Conservation (phyloP, 2,113 vertebrate genomes). For the Acrocephalus kingi region DNA sequence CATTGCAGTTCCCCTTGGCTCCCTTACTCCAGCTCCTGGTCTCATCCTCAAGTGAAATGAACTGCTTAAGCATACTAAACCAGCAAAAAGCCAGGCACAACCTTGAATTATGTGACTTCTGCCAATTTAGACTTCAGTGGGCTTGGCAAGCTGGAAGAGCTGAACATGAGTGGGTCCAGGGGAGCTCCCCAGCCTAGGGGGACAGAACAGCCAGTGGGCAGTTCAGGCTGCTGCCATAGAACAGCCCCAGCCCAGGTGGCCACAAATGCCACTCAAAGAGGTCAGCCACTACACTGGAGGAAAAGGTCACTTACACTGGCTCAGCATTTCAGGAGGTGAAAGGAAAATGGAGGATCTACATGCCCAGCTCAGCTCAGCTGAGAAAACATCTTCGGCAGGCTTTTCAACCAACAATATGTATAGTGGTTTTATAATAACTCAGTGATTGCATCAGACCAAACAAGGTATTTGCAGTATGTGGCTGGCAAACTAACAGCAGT, state of each 20-base stretch:
- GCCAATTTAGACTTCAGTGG: neutral
- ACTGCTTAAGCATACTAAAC: neutral
- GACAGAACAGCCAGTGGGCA: fast-evolving
- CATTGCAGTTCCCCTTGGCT: fast-evolving
- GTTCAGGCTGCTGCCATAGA: neutral
- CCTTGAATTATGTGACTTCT: neutral
- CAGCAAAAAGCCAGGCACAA: neutral
- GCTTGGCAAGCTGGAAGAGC: neutral
- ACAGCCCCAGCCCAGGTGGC: neutral
- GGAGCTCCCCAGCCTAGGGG: neutral
- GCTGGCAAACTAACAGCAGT: neutral
- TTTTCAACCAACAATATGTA: fast-evolving
- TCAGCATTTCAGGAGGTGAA: neutral
- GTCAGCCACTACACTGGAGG: fast-evolving
- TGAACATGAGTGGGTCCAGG: fast-evolving
- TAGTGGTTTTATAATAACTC: neutral
- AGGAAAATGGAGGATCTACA: neutral
- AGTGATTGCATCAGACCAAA: neutral
- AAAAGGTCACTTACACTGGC: neutral
- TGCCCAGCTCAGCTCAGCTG: neutral
- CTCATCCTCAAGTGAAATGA: fast-evolving
- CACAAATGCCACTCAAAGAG: neutral
- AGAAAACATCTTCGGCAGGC: neutral
- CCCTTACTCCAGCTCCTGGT: neutral
- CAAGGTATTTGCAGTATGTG: neutral